These are phyloP conservation scores for Anorthoa munda DNA, from an alignment of 2,888 invertebrate genomes.

Conservation along the genomic window DNA sequence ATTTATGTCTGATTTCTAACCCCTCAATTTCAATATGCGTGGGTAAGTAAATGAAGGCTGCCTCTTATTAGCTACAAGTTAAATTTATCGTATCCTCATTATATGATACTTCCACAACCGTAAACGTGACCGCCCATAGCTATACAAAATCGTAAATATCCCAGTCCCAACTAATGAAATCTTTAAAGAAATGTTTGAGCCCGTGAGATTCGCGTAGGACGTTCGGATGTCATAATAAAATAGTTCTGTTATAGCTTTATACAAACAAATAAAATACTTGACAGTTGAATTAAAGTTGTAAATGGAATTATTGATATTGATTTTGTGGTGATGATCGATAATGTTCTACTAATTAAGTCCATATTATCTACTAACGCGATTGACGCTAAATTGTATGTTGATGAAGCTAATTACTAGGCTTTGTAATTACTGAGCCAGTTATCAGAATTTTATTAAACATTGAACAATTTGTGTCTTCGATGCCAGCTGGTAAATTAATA, in stretches of 20 bases:
- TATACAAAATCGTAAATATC: constrained; percentile 80
- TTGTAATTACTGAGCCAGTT: constrained; percentile 28
- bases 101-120: constrained; percentile 71
- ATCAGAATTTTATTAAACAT: constrained; percentile 42
- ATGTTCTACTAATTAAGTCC: constrained; percentile 35
- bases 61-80: constrained; percentile 67
- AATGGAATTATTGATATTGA: constrained; percentile 40
- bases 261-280: constrained; percentile 72
- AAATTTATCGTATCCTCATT: constrained; percentile 75
- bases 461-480: constrained; percentile 57
- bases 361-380: constrained; percentile 27
- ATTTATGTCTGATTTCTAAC: constrained; percentile 45
- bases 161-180: constrained; percentile 76
- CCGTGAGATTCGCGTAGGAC: constrained; percentile 77
- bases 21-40: constrained; percentile 67
- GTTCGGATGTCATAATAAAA: constrained; percentile 79
- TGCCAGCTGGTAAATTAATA: constrained; percentile 73
- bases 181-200: constrained; percentile 73
- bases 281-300: constrained; percentile 55
- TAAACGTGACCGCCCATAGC: constrained; percentile 83
- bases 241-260: constrained; percentile 74
- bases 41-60: constrained; percentile 71
- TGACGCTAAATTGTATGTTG: constrained; percentile 18
- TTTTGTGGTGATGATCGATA: constrained; percentile 39
- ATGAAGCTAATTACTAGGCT: constrained; percentile 13